These are phyloP conservation scores for Pygocentrus nattereri DNA, from an alignment of 2,797 vertebrate genomes.

Conservation along the genomic window DNA sequence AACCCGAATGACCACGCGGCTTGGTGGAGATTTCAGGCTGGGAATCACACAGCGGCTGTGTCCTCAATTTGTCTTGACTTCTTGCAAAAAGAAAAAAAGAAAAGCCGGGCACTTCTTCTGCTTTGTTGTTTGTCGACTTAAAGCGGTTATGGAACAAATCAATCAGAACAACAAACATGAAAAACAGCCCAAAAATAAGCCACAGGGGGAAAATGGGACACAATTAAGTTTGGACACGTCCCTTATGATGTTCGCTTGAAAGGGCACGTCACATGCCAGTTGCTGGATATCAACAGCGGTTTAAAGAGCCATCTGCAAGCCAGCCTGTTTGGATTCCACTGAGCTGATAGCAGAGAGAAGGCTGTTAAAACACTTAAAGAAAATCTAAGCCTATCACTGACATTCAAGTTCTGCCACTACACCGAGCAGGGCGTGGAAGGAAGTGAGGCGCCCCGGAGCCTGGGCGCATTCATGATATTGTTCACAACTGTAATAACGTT, in stretches of 20 bases:
- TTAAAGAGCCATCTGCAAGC: slow-evolving; percentile 42
- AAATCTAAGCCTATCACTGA: slow-evolving; percentile 34
- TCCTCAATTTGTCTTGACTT: slow-evolving; percentile 65
- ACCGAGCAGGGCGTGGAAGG: not conserved
- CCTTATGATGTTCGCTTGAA: slow-evolving; percentile 50
- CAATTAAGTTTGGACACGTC: slow-evolving; percentile 56
- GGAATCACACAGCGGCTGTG: slow-evolving; percentile 50
- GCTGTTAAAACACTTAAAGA: slow-evolving; percentile 43
- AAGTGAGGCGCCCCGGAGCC: not conserved
- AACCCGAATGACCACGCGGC: slow-evolving; percentile 70
- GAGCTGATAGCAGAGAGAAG: slow-evolving; percentile 34
- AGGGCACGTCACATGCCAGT: slow-evolving; percentile 47
- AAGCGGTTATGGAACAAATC: slow-evolving; percentile 56
- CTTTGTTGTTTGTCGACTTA: slow-evolving; percentile 50
- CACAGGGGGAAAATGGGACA: slow-evolving; percentile 47
- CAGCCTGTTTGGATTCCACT: slow-evolving; percentile 15
- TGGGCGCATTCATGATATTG: slow-evolving; percentile 6
- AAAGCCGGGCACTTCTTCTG: slow-evolving; percentile 53
- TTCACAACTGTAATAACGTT: slow-evolving; percentile 19
- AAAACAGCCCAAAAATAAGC: slow-evolving; percentile 55
- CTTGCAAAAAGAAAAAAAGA: not conserved
- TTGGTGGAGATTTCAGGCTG: slow-evolving; percentile 47
- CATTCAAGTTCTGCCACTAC: slow-evolving; percentile 27
- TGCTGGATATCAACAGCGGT: slow-evolving; percentile 52
- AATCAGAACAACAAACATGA: slow-evolving; percentile 56